Evolutionary conservation across 2,113 vertebrate genomes (phyloP).

Genomic region (Azemiops feae): DNA sequence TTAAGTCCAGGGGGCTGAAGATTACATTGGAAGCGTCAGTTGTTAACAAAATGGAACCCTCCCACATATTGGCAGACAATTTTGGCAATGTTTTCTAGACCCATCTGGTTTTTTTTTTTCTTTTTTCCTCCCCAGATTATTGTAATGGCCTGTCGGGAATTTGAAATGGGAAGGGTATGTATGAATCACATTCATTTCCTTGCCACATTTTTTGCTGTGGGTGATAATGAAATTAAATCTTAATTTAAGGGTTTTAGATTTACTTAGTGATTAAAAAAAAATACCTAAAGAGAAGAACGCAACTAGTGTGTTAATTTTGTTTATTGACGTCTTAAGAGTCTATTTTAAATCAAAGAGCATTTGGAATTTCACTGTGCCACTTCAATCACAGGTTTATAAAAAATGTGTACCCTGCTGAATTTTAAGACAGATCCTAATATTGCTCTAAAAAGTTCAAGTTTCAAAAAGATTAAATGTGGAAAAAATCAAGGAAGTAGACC

Average conservation of each 20-base stretch:
- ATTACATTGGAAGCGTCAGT: not conserved
- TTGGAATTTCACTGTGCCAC: not conserved
- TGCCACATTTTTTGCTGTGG: not conserved
- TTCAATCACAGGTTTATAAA: not conserved
- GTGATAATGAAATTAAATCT: not conserved
- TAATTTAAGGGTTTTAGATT: not conserved
- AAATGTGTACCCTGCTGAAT: not conserved
- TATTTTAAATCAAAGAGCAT: not conserved
- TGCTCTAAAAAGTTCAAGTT: not conserved
- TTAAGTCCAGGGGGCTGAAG: not conserved
- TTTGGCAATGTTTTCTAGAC: conserved; percentile 18
- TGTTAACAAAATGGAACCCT: not conserved
- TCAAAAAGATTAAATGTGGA: not conserved
- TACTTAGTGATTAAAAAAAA: not conserved
- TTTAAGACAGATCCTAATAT: not conserved
- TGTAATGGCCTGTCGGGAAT: conserved; percentile 98
- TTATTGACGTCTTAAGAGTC: not conserved
- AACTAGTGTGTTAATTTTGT: not conserved
- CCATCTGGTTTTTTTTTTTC: conserved; percentile 1
- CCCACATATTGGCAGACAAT: not conserved
- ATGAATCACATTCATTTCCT: conserved; percentile 2
- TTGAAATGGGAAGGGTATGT: conserved; percentile 99
- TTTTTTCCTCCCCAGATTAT: conserved; percentile 81
- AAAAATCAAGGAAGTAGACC: not conserved
- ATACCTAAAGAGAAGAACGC: not conserved